phyloP scores from a whole-genome alignment of 1,140 invertebrate genomes.

The Parapsyche elsis region DNA sequence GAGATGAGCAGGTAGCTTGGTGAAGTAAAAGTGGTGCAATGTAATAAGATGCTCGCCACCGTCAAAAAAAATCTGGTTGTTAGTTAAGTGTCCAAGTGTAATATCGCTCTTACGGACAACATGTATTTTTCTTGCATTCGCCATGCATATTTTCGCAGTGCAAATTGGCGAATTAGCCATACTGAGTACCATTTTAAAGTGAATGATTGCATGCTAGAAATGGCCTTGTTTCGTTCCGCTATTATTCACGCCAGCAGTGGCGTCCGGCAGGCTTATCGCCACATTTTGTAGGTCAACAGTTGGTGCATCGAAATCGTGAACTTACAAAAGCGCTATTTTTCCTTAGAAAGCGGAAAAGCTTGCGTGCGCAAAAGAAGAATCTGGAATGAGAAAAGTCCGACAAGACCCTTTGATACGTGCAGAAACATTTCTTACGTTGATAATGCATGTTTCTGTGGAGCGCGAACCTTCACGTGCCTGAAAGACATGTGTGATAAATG shows the following conservation, averaged over 20 bases:
- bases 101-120: too few species aligned
- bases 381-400: too few species aligned
- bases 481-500: too few species aligned
- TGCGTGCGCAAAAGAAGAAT: not conserved
- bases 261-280: conserved; percentile 7
- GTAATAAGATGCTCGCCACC: too few species aligned
- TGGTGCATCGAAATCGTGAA: not conserved
- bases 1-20: too few species aligned
- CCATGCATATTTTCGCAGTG: not conserved
- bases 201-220: not conserved
- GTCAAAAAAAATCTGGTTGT: too few species aligned
- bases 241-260: not conserved
- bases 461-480: not conserved
- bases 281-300: conserved; percentile 13
- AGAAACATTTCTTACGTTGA: too few species aligned
- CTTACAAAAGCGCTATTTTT: not conserved
- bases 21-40: too few species aligned
- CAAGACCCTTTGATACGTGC: too few species aligned
- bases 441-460: not conserved
- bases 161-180: not conserved
- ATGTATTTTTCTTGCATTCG: too few species aligned
- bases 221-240: conserved; percentile 7
- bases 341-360: not conserved
- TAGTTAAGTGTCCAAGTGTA: too few species aligned
- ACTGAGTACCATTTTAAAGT: not conserved